Conservation (phyloP, 1,140 invertebrate species). For the Ruditapes philippinarum region DNA sequence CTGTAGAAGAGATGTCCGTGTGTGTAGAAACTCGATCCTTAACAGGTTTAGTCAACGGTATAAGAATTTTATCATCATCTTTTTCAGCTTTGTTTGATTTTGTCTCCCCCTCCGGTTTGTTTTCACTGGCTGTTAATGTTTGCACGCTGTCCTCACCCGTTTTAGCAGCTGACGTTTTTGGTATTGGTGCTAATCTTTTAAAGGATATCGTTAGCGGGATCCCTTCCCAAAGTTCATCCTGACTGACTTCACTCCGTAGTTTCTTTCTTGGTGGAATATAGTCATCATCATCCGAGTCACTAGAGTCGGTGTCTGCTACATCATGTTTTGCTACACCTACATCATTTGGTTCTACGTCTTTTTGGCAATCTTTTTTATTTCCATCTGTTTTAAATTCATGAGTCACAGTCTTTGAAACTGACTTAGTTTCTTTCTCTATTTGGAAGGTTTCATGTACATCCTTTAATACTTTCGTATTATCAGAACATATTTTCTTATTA, state of each 20-base stretch:
- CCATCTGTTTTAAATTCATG: background rate
- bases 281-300: slow-evolving; percentile 51
- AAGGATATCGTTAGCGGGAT: slow-evolving; percentile 53
- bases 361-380: background rate
- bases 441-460: background rate
- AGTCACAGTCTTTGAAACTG: background rate
- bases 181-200: slow-evolving; percentile 42
- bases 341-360: background rate
- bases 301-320: background rate
- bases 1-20: no score
- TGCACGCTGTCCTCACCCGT: background rate
- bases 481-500: background rate
- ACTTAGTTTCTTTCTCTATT: background rate
- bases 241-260: slow-evolving; percentile 54
- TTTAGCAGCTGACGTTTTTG: background rate
- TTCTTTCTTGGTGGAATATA: slow-evolving; percentile 59
- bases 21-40: no score
- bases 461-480: background rate
- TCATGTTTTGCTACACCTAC: background rate
- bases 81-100: no score
- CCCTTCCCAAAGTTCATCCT: slow-evolving; percentile 62
- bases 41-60: no score
- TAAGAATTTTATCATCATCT: no score
- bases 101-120: no score
- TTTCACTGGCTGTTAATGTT: no score